Conservation (phyloP, 2,888 invertebrate species). For the Drosophila neotestacea region DNA sequence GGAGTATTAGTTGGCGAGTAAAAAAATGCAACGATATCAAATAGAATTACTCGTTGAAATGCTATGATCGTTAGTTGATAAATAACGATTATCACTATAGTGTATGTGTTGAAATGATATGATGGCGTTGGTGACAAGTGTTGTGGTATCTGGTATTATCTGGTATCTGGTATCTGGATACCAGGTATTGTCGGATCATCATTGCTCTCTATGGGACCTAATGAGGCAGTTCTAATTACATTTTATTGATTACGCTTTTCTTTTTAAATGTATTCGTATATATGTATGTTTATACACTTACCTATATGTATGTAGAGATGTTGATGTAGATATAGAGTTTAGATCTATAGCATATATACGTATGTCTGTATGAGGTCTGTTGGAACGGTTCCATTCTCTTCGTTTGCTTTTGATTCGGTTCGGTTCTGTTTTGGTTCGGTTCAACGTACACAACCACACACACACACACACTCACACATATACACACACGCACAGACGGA, state of each 20-base stretch:
- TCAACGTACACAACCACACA: neutral
- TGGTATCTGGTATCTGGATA: neutral
- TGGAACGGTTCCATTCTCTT: constrained; percentile 57
- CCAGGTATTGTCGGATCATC: neutral
- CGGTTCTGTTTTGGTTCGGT: constrained; percentile 12
- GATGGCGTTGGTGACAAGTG: no score
- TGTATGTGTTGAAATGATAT: no score
- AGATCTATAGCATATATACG: constrained; percentile 6
- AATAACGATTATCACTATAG: neutral
- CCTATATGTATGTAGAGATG: neutral
- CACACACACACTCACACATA: neutral
- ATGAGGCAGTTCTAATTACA: constrained; percentile 47
- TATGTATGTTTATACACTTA: constrained; percentile 3
- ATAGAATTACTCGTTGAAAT: neutral
- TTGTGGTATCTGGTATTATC: no score
- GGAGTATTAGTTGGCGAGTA: neutral
- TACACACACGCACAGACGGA: constrained; percentile 35
- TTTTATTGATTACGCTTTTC: constrained; percentile 22
- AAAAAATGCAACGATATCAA: neutral
- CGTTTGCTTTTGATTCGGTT: constrained; percentile 21
- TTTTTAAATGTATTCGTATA: constrained; percentile 9
- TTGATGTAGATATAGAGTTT: constrained; percentile 1
- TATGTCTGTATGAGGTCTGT: constrained; percentile 32
- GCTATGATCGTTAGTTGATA: neutral
- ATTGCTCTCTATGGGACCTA: constrained; percentile 13